phyloP scores from a whole-genome alignment of 2,797 vertebrate genomes.

The Dromococcyx pavoninus region DNA sequence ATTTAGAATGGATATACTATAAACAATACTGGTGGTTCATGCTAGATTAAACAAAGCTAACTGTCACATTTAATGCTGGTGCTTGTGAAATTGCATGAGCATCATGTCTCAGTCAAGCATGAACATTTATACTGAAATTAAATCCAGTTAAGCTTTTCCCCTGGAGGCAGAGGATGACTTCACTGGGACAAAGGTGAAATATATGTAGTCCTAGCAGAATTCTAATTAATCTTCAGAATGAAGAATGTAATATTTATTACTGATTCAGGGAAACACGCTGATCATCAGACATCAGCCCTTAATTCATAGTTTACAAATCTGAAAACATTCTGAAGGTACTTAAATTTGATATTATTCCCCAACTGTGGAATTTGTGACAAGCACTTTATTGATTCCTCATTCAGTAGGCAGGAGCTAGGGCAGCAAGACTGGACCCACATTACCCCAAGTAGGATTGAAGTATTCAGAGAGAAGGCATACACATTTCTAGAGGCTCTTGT shows the following conservation, averaged over 20 bases:
- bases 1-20: not conserved
- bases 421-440: not conserved
- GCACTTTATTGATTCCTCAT: slow-evolving; percentile 36
- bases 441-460: not conserved
- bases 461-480: not conserved
- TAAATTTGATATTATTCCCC: not conserved
- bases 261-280: not conserved
- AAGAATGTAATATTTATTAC: not conserved
- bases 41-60: not conserved
- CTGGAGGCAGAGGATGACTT: not conserved
- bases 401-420: not conserved
- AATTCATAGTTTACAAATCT: not conserved
- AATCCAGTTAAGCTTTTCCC: not conserved
- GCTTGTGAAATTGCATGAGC: not conserved
- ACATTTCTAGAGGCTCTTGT: slow-evolving; percentile 1
- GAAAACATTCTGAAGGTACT: not conserved
- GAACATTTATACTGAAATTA: not conserved
- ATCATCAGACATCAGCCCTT: not conserved
- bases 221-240: not conserved
- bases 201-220: not conserved
- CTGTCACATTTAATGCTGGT: not conserved
- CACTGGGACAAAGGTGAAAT: not conserved
- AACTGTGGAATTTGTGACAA: not conserved
- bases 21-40: not conserved
- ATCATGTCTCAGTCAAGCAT: not conserved